Percentiles rank a stretch among this genome's conserved stretches.
phyloP scores from a whole-genome alignment of 53 echinoderm and acorn worm species.

The Stichopus horrens region DNA sequence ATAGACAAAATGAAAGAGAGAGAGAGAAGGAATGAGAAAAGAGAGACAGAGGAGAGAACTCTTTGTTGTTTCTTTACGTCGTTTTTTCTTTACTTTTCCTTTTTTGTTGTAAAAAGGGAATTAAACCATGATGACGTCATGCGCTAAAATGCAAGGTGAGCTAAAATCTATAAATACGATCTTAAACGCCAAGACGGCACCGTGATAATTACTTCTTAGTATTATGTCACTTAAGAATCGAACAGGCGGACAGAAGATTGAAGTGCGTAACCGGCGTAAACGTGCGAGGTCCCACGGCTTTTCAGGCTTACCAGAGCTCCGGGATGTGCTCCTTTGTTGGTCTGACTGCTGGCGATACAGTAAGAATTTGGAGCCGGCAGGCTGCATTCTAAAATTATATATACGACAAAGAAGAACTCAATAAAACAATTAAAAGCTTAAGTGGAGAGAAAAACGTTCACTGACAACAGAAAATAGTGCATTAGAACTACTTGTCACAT shows the following conservation, averaged over 20 bases:
- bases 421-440: too few relatives aligned
- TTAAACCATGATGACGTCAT: slow-evolving; percentile 1
- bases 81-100: not conserved
- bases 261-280: slow-evolving; percentile 87
- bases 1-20: not conserved
- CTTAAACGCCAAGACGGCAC: slow-evolving; percentile 22
- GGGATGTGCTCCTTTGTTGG: slow-evolving; percentile 67
- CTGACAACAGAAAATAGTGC: too few relatives aligned
- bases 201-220: slow-evolving; percentile 19
- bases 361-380: slow-evolving; percentile 85
- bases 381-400: slow-evolving; percentile 51
- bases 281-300: slow-evolving; percentile 74
- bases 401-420: not conserved
- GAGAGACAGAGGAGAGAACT: too few relatives aligned
- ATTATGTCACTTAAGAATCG: slow-evolving; percentile 49
- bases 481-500: too few relatives aligned
- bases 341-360: slow-evolving; percentile 74
- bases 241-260: slow-evolving; percentile 75
- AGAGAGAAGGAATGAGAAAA: not conserved
- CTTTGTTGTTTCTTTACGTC: too few relatives aligned
- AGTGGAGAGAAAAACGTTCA: too few relatives aligned
- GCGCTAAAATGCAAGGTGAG: slow-evolving; percentile 10
- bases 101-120: not conserved
- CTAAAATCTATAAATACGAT: slow-evolving; percentile 21
- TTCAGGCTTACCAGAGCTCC: slow-evolving; percentile 84